phyloP scores from a whole-genome alignment of 30 jellyfish, hydroid and myxozoan species.

The Pelagia noctiluca region DNA sequence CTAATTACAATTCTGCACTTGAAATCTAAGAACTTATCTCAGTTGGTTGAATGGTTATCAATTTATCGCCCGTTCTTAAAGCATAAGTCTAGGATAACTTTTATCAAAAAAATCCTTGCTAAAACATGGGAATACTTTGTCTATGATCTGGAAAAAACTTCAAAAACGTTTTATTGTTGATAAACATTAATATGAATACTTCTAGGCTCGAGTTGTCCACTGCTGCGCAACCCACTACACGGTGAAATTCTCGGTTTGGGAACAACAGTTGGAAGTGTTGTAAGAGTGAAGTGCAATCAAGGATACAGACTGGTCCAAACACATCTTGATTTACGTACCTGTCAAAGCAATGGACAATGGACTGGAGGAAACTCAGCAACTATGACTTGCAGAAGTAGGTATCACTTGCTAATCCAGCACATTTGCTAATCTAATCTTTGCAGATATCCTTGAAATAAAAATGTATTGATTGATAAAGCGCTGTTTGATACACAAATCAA shows the following conservation, averaged over 20 bases:
- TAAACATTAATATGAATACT: background rate
- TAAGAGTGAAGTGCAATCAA: conserved; percentile 76
- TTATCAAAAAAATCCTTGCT: no score
- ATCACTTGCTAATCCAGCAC: background rate
- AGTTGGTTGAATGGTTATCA: no score
- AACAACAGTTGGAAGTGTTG: conserved; percentile 78
- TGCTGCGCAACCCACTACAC: conserved; percentile 47
- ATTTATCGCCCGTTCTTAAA: no score
- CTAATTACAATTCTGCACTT: no score
- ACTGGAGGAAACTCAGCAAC: conserved; percentile 86
- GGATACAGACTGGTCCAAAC: conserved; percentile 80
- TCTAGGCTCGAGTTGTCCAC: conserved; percentile 56
- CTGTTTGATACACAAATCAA: no score
- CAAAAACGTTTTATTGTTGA: no score
- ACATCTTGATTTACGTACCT: conserved; percentile 68
- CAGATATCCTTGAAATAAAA: no score
- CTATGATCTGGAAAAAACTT: no score
- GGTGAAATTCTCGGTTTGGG: conserved; percentile 83
- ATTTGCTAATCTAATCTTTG: background rate
- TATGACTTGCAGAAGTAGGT: conserved; percentile 74
- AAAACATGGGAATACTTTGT: no score
- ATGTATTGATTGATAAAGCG: no score
- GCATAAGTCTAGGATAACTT: no score
- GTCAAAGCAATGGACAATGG: conserved; percentile 91
- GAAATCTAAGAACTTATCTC: no score